Evolutionary conservation across 1,140 invertebrate genomes (phyloP).

Genomic region (Zaprionus africanus): DNA sequence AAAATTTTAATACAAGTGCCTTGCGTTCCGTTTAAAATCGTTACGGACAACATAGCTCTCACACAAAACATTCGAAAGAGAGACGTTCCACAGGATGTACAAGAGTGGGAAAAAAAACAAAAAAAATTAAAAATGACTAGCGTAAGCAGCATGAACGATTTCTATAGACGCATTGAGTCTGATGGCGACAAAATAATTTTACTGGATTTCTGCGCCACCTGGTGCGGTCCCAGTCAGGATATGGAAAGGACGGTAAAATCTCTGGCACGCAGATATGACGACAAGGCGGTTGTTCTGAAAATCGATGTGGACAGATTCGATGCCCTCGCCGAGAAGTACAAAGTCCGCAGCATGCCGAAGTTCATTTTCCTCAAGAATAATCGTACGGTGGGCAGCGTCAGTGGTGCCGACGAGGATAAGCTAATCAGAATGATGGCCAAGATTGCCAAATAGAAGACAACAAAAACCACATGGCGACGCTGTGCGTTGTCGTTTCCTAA

Average conservation of each 20-base stretch:
- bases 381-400: background rate
- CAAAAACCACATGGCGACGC: background rate
- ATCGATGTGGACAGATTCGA: background rate
- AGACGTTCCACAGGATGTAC: too few species aligned
- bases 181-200: background rate
- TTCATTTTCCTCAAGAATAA: background rate
- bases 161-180: background rate
- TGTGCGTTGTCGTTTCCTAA: background rate
- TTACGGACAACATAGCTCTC: too few species aligned
- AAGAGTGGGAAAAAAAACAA: too few species aligned
- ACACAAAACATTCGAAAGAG: too few species aligned
- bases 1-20: too few species aligned
- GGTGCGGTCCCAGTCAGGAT: background rate
- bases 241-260: background rate
- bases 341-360: background rate
- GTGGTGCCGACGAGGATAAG: background rate
- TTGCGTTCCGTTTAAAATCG: too few species aligned
- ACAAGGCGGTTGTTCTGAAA: background rate
- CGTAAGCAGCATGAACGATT: background rate
- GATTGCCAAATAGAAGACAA: background rate
- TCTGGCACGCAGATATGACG: background rate
- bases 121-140: background rate
- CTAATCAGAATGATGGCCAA: background rate
- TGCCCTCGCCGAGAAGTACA: background rate
- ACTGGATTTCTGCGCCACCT: background rate